A percentile compares a stretch with the other conserved stretches of the same genome.
These are phyloP conservation scores for Accipiter virgatus DNA, from an alignment of 2,113 vertebrate species.

Conservation along the genomic window DNA sequence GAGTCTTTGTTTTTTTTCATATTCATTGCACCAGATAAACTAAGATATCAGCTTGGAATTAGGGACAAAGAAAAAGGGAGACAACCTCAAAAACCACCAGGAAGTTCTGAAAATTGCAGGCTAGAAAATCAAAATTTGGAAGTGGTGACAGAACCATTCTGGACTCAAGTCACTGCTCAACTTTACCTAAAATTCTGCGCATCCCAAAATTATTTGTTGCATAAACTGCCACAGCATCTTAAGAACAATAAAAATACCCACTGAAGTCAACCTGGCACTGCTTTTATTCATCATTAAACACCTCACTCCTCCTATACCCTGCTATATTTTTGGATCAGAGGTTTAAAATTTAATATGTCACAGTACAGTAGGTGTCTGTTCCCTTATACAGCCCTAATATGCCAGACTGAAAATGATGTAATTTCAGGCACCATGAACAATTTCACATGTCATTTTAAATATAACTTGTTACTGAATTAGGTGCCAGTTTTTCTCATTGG, in stretches of 20 bases:
- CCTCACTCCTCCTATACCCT: neutral
- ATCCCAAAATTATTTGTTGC: neutral
- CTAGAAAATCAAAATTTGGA: neutral
- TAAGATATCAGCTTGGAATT: neutral
- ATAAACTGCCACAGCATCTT: neutral
- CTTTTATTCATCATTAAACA: conserved; percentile 9
- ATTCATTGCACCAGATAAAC: neutral
- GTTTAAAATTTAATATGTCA: conserved; percentile 45
- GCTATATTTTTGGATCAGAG: conserved; percentile 19
- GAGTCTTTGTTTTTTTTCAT: neutral
- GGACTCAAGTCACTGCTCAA: neutral
- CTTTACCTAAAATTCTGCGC: neutral
- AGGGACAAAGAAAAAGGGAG: neutral
- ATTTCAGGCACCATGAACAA: conserved; percentile 47
- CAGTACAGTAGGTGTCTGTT: conserved; percentile 28
- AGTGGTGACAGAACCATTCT: neutral
- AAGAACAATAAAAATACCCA: neutral
- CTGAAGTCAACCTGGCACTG: neutral
- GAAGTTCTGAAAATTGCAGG: neutral
- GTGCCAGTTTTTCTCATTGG: conserved; percentile 55
- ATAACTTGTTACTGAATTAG: conserved; percentile 37
- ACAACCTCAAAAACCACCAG: neutral
- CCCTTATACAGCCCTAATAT: conserved; percentile 4
- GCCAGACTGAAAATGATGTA: conserved; percentile 48
- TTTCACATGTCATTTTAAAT: conserved; percentile 55